These are phyloP conservation scores for Campoletis sonorensis DNA, from an alignment of 1,140 invertebrate genomes.

Conservation along the genomic window DNA sequence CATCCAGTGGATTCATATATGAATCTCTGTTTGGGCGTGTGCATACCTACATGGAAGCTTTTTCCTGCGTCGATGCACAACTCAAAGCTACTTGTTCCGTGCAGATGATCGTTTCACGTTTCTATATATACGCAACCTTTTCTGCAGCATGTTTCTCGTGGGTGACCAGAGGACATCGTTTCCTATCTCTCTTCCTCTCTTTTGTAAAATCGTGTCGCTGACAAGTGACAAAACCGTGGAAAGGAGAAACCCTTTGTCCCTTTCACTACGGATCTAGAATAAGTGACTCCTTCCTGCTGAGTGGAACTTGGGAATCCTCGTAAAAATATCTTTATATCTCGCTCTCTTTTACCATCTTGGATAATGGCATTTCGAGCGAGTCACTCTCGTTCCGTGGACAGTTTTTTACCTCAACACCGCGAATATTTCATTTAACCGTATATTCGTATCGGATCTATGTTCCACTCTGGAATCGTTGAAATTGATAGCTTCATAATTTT, in stretches of 20 bases:
- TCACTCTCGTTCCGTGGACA: background rate
- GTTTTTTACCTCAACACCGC: too few species aligned
- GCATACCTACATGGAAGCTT: background rate
- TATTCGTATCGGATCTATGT: too few species aligned
- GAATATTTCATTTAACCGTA: too few species aligned
- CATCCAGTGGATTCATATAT: background rate
- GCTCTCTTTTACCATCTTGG: background rate
- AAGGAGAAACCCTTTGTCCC: slow-evolving; percentile 1
- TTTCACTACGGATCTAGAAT: background rate
- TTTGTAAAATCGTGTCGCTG: slow-evolving; percentile 9
- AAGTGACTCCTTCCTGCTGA: slow-evolving; percentile 12
- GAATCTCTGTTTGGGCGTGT: background rate
- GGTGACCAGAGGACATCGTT: background rate
- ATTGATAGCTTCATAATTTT: too few species aligned
- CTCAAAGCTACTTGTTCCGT: slow-evolving; percentile 1
- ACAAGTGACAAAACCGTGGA: slow-evolving; percentile 10
- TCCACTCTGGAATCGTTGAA: too few species aligned
- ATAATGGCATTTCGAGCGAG: background rate
- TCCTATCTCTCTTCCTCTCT: background rate
- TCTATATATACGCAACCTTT: background rate
- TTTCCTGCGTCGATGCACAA: background rate
- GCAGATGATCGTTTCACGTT: background rate
- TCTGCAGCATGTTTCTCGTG: background rate
- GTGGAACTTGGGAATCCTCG: background rate
- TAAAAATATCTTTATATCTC: background rate